Percentiles rank a stretch among this genome's conserved stretches.
Evolutionary conservation across 2,797 vertebrate genomes (phyloP).

Genomic region (Chaunax sp.): DNA sequence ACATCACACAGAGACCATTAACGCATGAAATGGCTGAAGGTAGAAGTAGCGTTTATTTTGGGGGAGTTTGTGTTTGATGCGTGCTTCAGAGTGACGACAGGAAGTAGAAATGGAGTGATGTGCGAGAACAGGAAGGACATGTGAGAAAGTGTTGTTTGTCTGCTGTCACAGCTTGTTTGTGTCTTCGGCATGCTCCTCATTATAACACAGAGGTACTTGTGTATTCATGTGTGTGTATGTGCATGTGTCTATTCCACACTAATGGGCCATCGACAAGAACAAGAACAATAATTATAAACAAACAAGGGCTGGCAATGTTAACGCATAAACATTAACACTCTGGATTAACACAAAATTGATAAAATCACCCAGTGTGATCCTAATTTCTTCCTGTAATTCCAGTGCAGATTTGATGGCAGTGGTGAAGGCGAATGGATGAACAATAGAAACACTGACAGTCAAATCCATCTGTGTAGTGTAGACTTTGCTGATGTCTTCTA

Average conservation of each 20-base stretch:
- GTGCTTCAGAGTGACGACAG: constrained; percentile 51
- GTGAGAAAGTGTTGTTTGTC: constrained; percentile 71
- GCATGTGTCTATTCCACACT: constrained; percentile 9
- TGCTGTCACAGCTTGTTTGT: constrained; percentile 71
- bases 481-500: too few species aligned
- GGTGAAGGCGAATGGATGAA: too few species aligned
- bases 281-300: too few species aligned
- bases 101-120: constrained; percentile 68
- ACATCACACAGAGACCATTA: constrained; percentile 44
- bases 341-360: too few species aligned
- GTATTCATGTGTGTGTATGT: constrained; percentile 21
- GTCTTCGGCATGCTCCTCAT: constrained; percentile 63
- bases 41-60: constrained; percentile 43
- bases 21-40: constrained; percentile 61
- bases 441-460: too few species aligned
- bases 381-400: too few species aligned
- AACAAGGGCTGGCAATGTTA: too few species aligned
- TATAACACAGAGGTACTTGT: constrained; percentile 49
- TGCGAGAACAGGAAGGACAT: constrained; percentile 58
- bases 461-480: too few species aligned
- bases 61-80: constrained; percentile 59
- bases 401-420: too few species aligned
- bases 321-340: too few species aligned
- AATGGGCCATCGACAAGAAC: too few species aligned
- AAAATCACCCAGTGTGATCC: too few species aligned